Evolutionary conservation across 1,140 invertebrate species (phyloP), one percentile per base, ranked within the genome.

Genomic region (Pogonomyrmex barbatus): DNA sequence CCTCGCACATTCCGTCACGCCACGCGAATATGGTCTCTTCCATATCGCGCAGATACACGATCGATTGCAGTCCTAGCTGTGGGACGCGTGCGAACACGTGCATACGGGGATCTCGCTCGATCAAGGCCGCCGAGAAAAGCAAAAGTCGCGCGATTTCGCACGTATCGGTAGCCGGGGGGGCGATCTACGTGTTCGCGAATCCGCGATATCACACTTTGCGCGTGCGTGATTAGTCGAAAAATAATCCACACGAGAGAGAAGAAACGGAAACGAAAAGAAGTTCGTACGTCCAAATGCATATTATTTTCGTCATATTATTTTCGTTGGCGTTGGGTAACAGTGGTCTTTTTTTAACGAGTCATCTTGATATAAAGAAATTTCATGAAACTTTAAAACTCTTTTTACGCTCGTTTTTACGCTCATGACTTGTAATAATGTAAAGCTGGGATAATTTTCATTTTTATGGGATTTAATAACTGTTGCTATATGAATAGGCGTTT

Each of bases 1-100:
- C 30, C 30, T 71, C 52, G 30, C 42, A 17, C 67, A 82, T 82
- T 73, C 67, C 67, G 12, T 71, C 79, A 82, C 67, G 79, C 79
- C 39, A 24, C 14, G n/a, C 78, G 47, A n/a, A 17, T 67, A 42
- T 33, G 3, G 54, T 82, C 30, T 81, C 39, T 10, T 24, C 36
- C n/a, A 30, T 73, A 56, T 30, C 33, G 6, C 30, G 47, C 33
- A 14, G 62, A 36, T 1, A 30, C 36, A 33, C 36, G 36, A 54
- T 36, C 52, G 42, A 73, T 45, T 68, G 42, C 50, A 14, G 30
- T 68, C 42, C 39, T 45, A 30, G 36, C 47, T 17, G 36, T 50
- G 63, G 14, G 36, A 30, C 77, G 77, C 36, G 33, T 58, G 58
- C 33, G 14, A 24, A 33, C 14, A 24, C 47, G 30, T 30, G 8